Evolutionary conservation across 92 coral and sea anemone species (phyloP), one percentile per base, ranked within the genome.

Genomic region (Bergia sp.): DNA sequence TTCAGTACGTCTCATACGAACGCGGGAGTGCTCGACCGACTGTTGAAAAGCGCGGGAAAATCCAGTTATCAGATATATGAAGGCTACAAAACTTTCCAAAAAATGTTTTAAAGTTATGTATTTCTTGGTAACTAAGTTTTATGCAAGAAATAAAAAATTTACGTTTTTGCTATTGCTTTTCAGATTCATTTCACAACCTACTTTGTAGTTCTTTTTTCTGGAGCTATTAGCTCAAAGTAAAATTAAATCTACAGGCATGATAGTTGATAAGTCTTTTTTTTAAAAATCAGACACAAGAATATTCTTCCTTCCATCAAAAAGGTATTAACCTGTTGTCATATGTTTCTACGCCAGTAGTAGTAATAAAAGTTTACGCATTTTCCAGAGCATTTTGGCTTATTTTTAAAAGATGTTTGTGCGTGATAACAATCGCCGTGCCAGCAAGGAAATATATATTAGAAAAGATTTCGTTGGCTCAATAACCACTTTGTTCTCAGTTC

Each of bases 21-120:
- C 81, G 23, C 81, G 7, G 29, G 29, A 29, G 29, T 44, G 36
- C 29, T 53, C 58, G 18, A 53, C 16, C 13, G 18, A 1, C 29
- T 9, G 15, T 20, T 37, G 47, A 44, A 77, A 77, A 77, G 58
- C 81, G 81, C 81, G 81, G 81, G 81, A 77, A 77, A 77, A 43
- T 47, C 6, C 53, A 77, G 55, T 73, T 12, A 36, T 2, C 13
- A 12, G 58, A 53, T 53, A 53, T 12, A 53, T 12, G 13, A 1
- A 7, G 1, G 13, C 16, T 18, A 15, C 9, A 20, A 38, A 36
- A 36, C 39, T 38, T 73, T 36, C 43, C 7, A 38, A 36, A 73
- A 37, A 73, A 1, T 21, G 40, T 38, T 73, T 37, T 29, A 4
- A 73, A 23, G 43, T 73, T 10, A 11, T 37, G 15, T 73, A 36